phyloP scores from a whole-genome alignment of 2,888 invertebrate genomes.

The Drosophila leonis region DNA sequence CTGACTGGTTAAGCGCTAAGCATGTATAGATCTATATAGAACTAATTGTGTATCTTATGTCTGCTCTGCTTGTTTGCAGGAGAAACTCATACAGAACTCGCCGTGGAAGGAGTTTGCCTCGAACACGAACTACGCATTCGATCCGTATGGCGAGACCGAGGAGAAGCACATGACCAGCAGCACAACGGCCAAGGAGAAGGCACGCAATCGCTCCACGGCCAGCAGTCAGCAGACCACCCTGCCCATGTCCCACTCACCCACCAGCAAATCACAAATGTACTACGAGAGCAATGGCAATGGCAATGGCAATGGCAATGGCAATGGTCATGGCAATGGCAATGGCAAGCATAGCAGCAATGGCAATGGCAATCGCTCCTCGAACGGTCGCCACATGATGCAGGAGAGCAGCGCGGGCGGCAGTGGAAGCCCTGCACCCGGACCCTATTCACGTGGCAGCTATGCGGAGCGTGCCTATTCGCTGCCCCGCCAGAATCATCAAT shows the following conservation, averaged over 20 bases:
- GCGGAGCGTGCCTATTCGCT: conserved; percentile 91
- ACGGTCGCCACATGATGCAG: conserved; percentile 61
- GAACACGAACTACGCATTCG: conserved; percentile 96
- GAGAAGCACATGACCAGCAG: conserved; percentile 87
- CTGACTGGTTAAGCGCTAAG: conserved; percentile 83
- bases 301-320: too few species aligned
- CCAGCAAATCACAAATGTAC: conserved; percentile 84
- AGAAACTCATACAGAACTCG: conserved; percentile 92
- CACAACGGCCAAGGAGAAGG: conserved; percentile 79
- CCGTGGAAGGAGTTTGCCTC: conserved; percentile 95
- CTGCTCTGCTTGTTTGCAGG: conserved; percentile 86
- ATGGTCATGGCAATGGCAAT: conserved; percentile 42
- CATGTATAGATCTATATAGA: background rate
- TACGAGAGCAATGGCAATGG: conserved; percentile 74
- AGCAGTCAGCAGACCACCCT: conserved; percentile 84
- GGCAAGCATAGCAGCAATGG: conserved; percentile 37
- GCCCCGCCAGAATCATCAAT: conserved; percentile 87
- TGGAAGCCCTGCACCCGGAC: conserved; percentile 33
- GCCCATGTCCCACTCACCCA: conserved; percentile 85
- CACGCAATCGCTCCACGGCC: conserved; percentile 75
- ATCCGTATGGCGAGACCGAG: conserved; percentile 93
- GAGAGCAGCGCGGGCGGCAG: conserved; percentile 59
- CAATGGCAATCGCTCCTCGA: conserved; percentile 57
- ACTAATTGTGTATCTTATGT: background rate
- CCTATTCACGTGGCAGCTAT: conserved; percentile 83